Conservation (phyloP, 2,113 vertebrate species). For the Spea bombifrons region DNA sequence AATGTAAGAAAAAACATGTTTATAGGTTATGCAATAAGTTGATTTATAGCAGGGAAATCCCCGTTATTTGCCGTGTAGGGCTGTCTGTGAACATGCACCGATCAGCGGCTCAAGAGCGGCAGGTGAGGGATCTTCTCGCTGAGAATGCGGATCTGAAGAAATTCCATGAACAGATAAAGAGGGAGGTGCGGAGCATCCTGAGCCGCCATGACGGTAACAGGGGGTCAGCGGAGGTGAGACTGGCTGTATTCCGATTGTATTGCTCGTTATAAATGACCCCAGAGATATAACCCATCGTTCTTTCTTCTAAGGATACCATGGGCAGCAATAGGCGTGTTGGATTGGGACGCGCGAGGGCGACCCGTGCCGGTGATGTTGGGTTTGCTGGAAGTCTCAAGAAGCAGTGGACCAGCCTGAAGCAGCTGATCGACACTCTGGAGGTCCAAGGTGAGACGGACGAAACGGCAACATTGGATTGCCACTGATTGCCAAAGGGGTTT, state of each 20-base stretch:
- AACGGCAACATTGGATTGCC: too few relatives aligned
- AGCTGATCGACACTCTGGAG: constrained; percentile 52
- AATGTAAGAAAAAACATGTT: too few relatives aligned
- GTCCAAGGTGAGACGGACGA: constrained; percentile 50
- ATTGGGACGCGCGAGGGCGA: background rate
- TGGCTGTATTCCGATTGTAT: too few relatives aligned
- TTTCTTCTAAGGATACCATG: background rate
- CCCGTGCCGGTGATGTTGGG: constrained; percentile 2
- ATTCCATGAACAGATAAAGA: constrained; percentile 33
- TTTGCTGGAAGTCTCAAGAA: constrained; percentile 64
- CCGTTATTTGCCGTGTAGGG: background rate
- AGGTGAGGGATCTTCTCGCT: background rate
- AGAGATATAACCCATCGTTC: background rate
- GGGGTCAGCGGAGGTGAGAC: background rate
- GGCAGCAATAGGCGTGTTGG: constrained; percentile 2
- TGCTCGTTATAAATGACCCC: too few relatives aligned
- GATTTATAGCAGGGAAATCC: background rate
- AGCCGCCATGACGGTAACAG: constrained; percentile 1
- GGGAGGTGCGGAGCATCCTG: constrained; percentile 14
- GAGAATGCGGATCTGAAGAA: constrained; percentile 39
- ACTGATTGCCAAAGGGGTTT: too few relatives aligned
- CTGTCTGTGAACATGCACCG: constrained; percentile 12
- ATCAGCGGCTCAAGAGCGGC: background rate
- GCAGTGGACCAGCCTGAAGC: constrained; percentile 65
- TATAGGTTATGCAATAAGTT: too few relatives aligned